Base-by-base conservation (phyloP, 2,113 vertebrate genomes). In the Mesoclemmys tuberculata region DNA sequence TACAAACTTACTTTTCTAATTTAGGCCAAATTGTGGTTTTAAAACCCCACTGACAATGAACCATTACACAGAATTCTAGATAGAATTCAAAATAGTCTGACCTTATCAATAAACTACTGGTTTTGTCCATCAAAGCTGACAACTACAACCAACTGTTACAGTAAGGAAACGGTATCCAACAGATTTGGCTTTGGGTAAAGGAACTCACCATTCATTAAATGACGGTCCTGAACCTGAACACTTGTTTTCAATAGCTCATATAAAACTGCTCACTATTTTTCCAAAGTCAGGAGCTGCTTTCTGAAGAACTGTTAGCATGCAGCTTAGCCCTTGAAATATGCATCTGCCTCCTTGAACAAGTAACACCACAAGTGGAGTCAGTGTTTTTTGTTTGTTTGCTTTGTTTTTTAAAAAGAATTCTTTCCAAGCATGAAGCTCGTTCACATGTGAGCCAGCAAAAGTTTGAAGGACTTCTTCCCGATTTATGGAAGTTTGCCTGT, bases 381-480 rank as follows among this genome's bases (percentile, higher is more conserved):
- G 1, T 14, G 22, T 89, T 92, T 80, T 19, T 55, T 52, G 4
- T 52, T 52, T 18, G n/a, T n/a, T n/a, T n/a, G n/a, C n/a, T n/a
- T n/a, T n/a, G n/a, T n/a, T 5, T 52, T 52, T 52, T 14, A 14
- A 52, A 71, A 52, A 61, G 64, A 61, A 54, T 3, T 35, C 29
- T 93, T 68, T 90, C n/a, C 24, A 10, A 58, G 71, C 80, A 85
- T 22, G 84, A 51, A 89, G 68, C 77, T 7, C 41, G 13, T 56
- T 4, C 29, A 68, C 35, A 58, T 3, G 5, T n/a, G 82, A 91
- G 68, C 71, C 61, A 81, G 51, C 64, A 87, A 64, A 61, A 71
- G 82, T 87, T 94, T 90, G 82, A 56, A 91, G 52, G 87, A 68
- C 90, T 95, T 84, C 91, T 87, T 71, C 82, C 80, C 56, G 88